Evolutionary conservation across 2,797 vertebrate genomes (phyloP), one percentile per base, ranked within the genome.

Genomic region (Scleropages formosus): DNA sequence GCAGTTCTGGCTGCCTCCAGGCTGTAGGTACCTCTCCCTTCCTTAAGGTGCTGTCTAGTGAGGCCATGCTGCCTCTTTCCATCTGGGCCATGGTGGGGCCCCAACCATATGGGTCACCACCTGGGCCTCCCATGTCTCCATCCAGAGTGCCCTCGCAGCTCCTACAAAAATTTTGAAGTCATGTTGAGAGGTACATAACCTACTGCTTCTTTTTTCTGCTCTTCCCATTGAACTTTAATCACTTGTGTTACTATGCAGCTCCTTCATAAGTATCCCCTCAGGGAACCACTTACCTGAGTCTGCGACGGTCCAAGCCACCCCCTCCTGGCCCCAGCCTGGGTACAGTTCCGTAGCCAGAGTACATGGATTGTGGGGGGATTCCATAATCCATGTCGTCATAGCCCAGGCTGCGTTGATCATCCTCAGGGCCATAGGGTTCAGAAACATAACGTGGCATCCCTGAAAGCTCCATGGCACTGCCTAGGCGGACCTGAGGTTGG

Each of bases 1-100:
- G 94, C 53, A 98, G 91, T 83, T 99, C 97, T 0, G 97, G 97
- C 73, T 98, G 95, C 64, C 96, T 93, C 97, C 97, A 98, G 20
- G 82, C 87, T 0, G 89, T 77, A 0, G 94, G 90, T 0, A 85
- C 87, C 0, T 92, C 70, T 1, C 70, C 92, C 60, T 96, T 96
- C 80, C 95, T 93, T 22, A 96, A 92, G 79, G 96, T 92, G 89
- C 96, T 97, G 89, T 98, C 96, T 89, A 99, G 82, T 3, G 97
- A 99, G 0, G 97, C 96, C 92, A 98, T 90, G 88, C 97, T 99
- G 18, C 96, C 96, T 53, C 94, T 89, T 80, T 98, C 97, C 0
- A 95, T 95, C 84, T 95, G 94, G 31, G 96, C 96, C 85, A 98
- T 79, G 0, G 96, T 97, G 0, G 76, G 78, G 11, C 81, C 87